Evolutionary conservation across 2,888 invertebrate genomes (phyloP).

Genomic region (Thymelicus acteon): DNA sequence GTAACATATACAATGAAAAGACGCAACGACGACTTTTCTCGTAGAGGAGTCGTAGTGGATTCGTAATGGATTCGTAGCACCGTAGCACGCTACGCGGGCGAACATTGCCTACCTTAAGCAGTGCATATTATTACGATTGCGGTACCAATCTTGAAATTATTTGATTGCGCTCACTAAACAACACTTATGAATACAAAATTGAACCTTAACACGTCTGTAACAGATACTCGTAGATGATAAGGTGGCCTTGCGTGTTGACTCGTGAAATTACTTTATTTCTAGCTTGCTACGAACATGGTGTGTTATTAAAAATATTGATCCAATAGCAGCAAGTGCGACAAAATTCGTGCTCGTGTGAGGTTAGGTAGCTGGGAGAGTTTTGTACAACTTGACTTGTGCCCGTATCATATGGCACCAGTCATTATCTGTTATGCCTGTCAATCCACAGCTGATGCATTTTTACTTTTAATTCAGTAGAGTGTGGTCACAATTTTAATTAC

Average conservation of each 20-base stretch:
- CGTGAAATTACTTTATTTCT: constrained; percentile 43
- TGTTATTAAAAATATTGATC: constrained; percentile 31
- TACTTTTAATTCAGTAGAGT: too few species aligned
- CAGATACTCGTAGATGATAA: constrained; percentile 25
- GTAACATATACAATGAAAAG: too few species aligned
- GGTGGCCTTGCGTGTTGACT: constrained; percentile 40
- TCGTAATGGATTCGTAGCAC: not conserved
- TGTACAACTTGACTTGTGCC: not conserved
- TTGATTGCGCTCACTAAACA: constrained; percentile 8
- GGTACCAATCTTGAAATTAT: constrained; percentile 5
- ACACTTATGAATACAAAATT: constrained; percentile 15
- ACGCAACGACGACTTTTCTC: too few species aligned
- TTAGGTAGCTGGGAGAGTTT: not conserved
- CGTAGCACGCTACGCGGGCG: constrained; percentile 14
- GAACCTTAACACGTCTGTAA: constrained; percentile 15
- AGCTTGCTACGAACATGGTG: constrained; percentile 11
- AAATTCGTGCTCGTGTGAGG: not conserved
- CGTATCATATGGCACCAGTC: too few species aligned
- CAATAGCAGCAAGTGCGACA: not conserved
- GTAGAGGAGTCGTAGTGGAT: not conserved
- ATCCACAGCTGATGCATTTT: too few species aligned
- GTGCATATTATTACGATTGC: constrained; percentile 8
- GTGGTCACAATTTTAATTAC: too few species aligned
- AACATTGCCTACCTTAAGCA: not conserved
- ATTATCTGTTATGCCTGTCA: too few species aligned